Conservation (phyloP, 2,888 invertebrate genomes). For the Andrena minutula region DNA sequence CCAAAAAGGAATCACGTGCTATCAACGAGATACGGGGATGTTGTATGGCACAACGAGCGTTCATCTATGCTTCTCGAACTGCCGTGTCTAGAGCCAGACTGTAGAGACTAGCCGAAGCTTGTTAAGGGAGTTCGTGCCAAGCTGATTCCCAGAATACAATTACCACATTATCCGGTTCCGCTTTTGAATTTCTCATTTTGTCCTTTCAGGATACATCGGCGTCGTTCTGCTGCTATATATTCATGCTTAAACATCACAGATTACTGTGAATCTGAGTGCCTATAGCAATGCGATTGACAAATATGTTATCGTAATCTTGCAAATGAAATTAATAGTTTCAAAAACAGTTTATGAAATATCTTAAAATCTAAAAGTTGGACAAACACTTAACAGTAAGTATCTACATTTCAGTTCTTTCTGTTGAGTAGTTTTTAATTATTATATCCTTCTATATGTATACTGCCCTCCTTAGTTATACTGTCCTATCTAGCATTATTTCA, state of each 20-base stretch:
- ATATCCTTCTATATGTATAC: too few relatives aligned
- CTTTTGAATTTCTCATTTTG: conserved; percentile 76
- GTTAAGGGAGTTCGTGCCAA: conserved; percentile 72
- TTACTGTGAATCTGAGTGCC: conserved; percentile 4
- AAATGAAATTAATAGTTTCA: neutral
- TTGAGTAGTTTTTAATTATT: neutral
- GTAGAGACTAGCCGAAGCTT: conserved; percentile 62
- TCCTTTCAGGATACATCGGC: conserved; percentile 56
- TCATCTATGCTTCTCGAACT: conserved; percentile 40
- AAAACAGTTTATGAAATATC: neutral
- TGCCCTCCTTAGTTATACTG: too few relatives aligned
- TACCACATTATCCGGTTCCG: conserved; percentile 79
- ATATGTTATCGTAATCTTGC: neutral
- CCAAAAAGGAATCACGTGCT: conserved; percentile 52
- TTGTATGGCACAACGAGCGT: conserved; percentile 40
- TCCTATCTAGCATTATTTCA: too few relatives aligned
- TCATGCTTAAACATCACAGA: conserved; percentile 44
- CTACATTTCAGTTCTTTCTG: neutral
- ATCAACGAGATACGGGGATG: conserved; percentile 41
- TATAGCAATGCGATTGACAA: neutral
- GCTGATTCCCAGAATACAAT: conserved; percentile 76
- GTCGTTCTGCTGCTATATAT: conserved; percentile 34
- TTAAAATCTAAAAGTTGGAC: neutral
- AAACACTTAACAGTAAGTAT: neutral
- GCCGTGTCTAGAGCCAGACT: conserved; percentile 66